Evolutionary conservation across 2,113 vertebrate species (phyloP), one percentile per base, ranked within the genome.

Genomic region (Xenopus borealis): DNA sequence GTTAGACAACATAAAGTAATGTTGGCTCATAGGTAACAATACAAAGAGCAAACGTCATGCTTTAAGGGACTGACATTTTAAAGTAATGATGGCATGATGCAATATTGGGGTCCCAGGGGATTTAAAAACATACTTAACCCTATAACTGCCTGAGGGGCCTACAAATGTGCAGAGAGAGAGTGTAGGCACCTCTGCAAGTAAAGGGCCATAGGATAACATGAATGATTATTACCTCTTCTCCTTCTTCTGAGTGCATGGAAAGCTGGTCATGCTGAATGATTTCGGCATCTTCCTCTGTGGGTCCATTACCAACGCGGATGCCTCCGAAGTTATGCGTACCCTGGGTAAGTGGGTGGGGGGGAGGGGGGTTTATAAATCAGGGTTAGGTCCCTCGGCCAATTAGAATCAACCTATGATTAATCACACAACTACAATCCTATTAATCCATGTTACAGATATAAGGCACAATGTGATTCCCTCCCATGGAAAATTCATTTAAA

Each of bases 231-330:
- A 98, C 97, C 93, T 98, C 96, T 53, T 95, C 94, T 44, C 94
- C 94, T n/a, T 99, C 97, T 64, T 99, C 96, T 0, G 92, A 91
- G 66, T 95, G 92, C 76, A 93, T 96, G 0, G 96, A 91, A 19
- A 99, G 91, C 86, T 99, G 96, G 87, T 99, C 97, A 65, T 99
- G 97, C 80, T 99, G 94, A 81, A 99, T 99, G 85, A 99, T 99
- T 89, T 94, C 95, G 50, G 97, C 97, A 87, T 99, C 93, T 75
- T 99, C 97, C 79, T 99, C 97, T 0, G 95, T 99, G n/a, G 97
- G 97, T 59, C 97, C 97, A 19, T 99, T 99, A 81, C 95, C 95
- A 84, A 99, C 97, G 77, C 94, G 90, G 89, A 99, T 95, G 75
- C 97, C 97, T 78, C 96, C 97, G 71, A 97, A 99, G 91, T 94